Evolutionary conservation across 2,888 invertebrate species (phyloP), one percentile per base, ranked within the genome.

Genomic region (Ischnus inquisitorius): DNA sequence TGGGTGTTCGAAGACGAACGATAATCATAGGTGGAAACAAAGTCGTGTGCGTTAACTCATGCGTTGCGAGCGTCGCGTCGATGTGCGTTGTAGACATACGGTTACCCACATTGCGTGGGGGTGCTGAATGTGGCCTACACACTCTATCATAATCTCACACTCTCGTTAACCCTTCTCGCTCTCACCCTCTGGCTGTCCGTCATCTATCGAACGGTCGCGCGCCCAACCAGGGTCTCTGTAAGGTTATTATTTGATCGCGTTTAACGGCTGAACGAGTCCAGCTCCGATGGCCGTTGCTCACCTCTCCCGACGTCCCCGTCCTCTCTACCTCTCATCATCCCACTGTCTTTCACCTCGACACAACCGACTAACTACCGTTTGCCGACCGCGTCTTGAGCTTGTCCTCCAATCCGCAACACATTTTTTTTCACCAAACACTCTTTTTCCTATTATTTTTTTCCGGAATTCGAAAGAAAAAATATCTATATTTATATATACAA

Each of bases 221-320:
- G 79, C 65, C 76, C 74, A 82, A 80, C 72, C 79, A 68, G 84
- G 82, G 82, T 81, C 85, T 82, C 82, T 82, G 76, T 84, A 83
- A 83, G 85, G 82, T 86, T 86, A 85, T 86, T 84, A 85, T 86
- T 86, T 85, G 85, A 85, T 86, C 86, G 79, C 77, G 84, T 86
- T 85, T 83, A 82, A 85, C 85, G 71, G 82, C 80, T 72, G 83
- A 84, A 79, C 78, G 84, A 74, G 65, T 82, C 77, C 68, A 69
- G 81, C 78, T 84, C 74, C 80, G 84, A 81, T 84, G 84, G 83
- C 71, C 83, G 78, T 76, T 82, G 76, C 69, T 69, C 78, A 81
- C 74, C 80, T 72, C 79, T 77, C 76, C 65, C 71, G 60, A 65
- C 72, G 65, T 71, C 57, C 54, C 22, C 6, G 48, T 16, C 43